Conservation (phyloP, 2,113 vertebrate species). For the Cavia porcellus region DNA sequence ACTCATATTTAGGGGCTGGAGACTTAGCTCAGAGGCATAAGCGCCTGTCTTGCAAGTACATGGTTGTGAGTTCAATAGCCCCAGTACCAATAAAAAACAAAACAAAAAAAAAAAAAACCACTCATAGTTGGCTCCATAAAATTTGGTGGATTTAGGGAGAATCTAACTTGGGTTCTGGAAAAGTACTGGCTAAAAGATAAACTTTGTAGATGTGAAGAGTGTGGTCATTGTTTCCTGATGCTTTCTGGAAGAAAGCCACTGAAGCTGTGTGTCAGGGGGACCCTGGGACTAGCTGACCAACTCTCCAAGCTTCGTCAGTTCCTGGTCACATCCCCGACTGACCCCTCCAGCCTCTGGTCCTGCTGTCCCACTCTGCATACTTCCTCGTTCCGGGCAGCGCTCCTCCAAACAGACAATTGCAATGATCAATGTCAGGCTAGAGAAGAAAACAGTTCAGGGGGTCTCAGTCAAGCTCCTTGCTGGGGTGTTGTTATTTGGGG, state of each 20-base stretch:
- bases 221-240: not conserved
- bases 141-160: not conserved
- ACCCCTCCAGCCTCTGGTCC: no score
- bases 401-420: not conserved
- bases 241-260: not conserved
- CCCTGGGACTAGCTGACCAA: no score
- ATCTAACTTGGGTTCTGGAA: not conserved
- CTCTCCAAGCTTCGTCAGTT: rapidly evolving
- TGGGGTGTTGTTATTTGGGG: rapidly evolving
- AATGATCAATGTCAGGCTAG: rapidly evolving
- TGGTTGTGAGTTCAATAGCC: no score
- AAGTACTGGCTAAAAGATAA: not conserved
- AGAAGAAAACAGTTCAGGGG: no score
- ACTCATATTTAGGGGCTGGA: no score
- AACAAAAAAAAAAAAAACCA: not conserved
- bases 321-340: rapidly evolving
- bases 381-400: not conserved
- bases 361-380: rapidly evolving
- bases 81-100: no score
- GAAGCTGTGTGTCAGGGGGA: not conserved
- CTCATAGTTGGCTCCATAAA: rapidly evolving
- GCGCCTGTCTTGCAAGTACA: no score
- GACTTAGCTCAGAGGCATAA: no score
- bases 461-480: not conserved
- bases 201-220: not conserved